Evolutionary conservation across 2,113 vertebrate species (phyloP), one percentile per base, ranked within the genome.

Genomic region (Callorhinus ursinus): DNA sequence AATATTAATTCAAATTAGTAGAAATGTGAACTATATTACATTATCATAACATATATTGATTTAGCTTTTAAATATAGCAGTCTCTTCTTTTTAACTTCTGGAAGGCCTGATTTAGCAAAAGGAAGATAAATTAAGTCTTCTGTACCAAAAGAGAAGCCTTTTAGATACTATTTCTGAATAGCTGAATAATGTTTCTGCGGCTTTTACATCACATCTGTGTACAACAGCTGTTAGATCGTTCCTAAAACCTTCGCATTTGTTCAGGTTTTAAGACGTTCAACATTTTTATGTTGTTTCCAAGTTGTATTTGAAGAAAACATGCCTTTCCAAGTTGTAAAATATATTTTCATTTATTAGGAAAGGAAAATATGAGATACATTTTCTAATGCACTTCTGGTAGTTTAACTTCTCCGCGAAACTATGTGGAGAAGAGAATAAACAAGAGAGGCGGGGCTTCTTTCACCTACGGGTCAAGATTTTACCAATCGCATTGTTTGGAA

Each of bases 271-370:
- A 96, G 86, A 93, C 21, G 67, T 13, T 80, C 74, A 46, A 53
- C 95, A 92, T 97, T 97, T 97, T 95, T 69, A n/a, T 88, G 80
- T 83, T n/a, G 57, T 85, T 88, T 97, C 65, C 65, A 86, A 65
- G 83, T 94, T 88, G 88, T 91, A 85, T 93, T 86, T 95, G 81
- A 92, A 63, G 79, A 96, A 95, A 93, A 51, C 77, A 80, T 18
- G 36, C 21, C 90, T 33, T 97, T 77, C 79, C 65, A 74, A 67
- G 67, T 84, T 79, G 89, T 59, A 65, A 85, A 95, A 88, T 94
- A 26, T 28, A 80, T 53, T 90, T 93, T 95, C 71, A 77, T 84
- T 81, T 96, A 28, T 92, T 96, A 91, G 91, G 77, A 92, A 91
- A 92, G 92, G 77, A 92, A 94, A 97, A 92, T 51, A 82, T 28